Evolutionary conservation across 2,797 vertebrate genomes (phyloP).

Genomic region (Sebastes flavidus): DNA sequence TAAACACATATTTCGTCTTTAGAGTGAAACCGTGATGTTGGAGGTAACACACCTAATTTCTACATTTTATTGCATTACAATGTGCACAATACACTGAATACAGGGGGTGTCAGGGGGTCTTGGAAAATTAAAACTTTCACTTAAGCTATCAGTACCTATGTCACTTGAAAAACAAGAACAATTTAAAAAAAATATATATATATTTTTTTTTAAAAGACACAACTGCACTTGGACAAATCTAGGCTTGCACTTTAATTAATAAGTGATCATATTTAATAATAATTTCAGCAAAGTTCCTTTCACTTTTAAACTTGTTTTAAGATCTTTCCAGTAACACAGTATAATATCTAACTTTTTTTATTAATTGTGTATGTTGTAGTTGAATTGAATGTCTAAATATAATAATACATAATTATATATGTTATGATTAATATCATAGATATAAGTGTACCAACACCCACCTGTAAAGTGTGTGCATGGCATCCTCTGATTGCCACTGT

Average conservation of each 20-base stretch:
- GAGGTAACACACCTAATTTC: background rate
- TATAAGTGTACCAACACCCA: background rate
- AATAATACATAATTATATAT: background rate
- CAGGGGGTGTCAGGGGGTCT: background rate
- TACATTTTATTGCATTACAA: background rate
- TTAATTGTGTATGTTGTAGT: background rate
- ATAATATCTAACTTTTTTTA: background rate
- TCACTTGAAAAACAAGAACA: no score
- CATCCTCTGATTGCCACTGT: background rate
- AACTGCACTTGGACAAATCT: background rate
- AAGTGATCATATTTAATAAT: background rate
- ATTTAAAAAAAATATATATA: no score
- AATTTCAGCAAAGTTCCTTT: background rate
- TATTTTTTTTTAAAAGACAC: background rate
- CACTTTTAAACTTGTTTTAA: background rate
- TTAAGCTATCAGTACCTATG: fast-evolving
- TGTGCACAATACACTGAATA: background rate
- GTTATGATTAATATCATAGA: background rate
- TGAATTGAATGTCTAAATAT: background rate
- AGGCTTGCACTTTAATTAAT: background rate
- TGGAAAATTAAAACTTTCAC: no score
- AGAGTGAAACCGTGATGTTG: background rate
- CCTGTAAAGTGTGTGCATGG: background rate
- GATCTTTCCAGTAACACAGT: background rate
- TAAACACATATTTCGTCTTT: background rate